Conservation (phyloP, 2,888 invertebrate species). For the Lasioglossum calceatum region DNA sequence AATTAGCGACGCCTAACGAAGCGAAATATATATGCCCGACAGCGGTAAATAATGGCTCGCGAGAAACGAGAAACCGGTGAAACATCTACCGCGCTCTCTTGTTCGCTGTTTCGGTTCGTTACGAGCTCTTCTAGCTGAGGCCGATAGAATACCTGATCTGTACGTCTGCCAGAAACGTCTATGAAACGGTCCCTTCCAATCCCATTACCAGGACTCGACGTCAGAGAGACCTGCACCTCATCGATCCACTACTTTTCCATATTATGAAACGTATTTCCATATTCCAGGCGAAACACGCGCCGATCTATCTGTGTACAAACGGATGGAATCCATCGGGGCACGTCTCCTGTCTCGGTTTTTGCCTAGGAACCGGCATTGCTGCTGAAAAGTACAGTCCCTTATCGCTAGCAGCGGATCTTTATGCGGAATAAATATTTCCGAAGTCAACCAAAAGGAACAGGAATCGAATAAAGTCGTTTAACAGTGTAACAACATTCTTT, state of each 20-base stretch:
- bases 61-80: neutral
- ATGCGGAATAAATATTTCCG: neutral
- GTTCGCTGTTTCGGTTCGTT: neutral
- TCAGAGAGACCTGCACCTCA: neutral
- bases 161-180: conserved; percentile 1
- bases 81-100: neutral
- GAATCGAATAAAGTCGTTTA: neutral
- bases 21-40: neutral
- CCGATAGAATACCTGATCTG: neutral
- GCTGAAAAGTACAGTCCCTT: neutral
- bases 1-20: neutral
- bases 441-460: neutral
- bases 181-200: neutral
- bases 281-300: neutral
- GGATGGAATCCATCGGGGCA: neutral
- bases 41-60: neutral
- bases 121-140: no score
- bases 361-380: neutral
- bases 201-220: neutral
- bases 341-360: neutral
- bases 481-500: neutral
- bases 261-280: conserved; percentile 2
- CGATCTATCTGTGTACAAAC: neutral
- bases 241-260: neutral
- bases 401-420: neutral